Percentiles rank a stretch among this genome's conserved stretches.
These are phyloP conservation scores for Deroplatys truncata DNA, from an alignment of 2,888 invertebrate species.

Conservation along the genomic window DNA sequence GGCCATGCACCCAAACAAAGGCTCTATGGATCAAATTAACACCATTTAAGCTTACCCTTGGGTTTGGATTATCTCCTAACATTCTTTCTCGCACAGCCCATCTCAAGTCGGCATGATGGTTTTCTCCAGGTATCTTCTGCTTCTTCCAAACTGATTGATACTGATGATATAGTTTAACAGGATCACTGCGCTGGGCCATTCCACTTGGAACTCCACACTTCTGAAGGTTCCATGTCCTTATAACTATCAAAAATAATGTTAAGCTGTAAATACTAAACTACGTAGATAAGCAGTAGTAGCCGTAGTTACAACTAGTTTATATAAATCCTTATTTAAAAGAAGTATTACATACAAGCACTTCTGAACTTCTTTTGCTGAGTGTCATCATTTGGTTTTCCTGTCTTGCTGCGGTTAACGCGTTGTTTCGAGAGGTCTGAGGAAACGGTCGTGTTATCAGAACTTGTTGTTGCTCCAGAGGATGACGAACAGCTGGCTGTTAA, in stretches of 20 bases:
- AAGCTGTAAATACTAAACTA: no score
- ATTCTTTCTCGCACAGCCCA: slow-evolving; percentile 69
- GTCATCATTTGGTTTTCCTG: neutral
- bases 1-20: no score
- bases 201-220: slow-evolving; percentile 24
- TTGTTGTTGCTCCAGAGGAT: neutral
- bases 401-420: neutral
- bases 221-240: slow-evolving; percentile 52
- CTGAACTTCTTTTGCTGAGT: neutral
- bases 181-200: slow-evolving; percentile 54
- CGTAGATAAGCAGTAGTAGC: no score
- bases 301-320: no score
- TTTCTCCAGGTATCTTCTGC: slow-evolving; percentile 71
- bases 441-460: neutral
- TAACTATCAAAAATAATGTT: slow-evolving; percentile 47
- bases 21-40: neutral
- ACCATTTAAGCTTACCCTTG: slow-evolving; percentile 35
- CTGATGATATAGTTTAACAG: slow-evolving; percentile 71
- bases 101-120: slow-evolving; percentile 60
- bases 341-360: neutral
- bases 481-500: neutral
- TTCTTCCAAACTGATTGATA: slow-evolving; percentile 71
- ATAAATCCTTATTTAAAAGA: neutral
- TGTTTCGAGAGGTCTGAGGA: neutral
- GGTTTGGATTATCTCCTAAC: slow-evolving; percentile 49